A percentile compares a stretch with the other conserved stretches of the same genome.
Evolutionary conservation across 2,797 vertebrate species (phyloP).

Genomic region (Urocyon cinereoargenteus): DNA sequence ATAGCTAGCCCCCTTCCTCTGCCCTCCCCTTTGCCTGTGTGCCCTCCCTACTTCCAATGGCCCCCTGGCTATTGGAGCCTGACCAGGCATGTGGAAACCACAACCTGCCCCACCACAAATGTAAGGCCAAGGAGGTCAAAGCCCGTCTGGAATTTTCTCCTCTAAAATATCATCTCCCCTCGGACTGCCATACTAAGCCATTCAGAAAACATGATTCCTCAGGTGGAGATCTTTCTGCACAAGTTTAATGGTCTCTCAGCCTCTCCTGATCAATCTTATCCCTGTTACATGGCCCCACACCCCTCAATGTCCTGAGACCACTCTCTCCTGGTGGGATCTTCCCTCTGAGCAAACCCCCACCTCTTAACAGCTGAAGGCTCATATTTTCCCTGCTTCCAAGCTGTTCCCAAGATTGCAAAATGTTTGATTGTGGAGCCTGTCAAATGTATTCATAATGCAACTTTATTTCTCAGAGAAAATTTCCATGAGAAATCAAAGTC

Average conservation of each 20-base stretch:
- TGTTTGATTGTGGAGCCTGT: neutral
- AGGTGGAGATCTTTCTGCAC: neutral
- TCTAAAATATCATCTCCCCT: neutral
- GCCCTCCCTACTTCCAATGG: neutral
- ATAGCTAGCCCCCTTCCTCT: too few relatives aligned
- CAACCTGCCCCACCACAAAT: neutral
- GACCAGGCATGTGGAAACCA: neutral
- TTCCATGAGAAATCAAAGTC: conserved; percentile 55
- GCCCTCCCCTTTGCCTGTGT: neutral
- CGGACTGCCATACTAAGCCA: neutral
- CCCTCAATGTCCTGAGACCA: neutral
- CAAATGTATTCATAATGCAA: conserved; percentile 54
- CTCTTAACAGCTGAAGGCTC: neutral
- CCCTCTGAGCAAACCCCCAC: neutral
- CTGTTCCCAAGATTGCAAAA: conserved; percentile 45
- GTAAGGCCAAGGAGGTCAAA: neutral
- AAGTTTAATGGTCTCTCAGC: neutral
- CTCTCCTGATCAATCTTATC: neutral
- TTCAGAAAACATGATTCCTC: neutral
- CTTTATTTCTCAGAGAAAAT: conserved; percentile 46
- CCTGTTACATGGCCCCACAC: neutral
- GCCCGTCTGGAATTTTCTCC: neutral
- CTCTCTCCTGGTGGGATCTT: conserved; percentile 36
- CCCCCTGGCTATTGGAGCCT: neutral
- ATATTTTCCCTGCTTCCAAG: neutral